Conservation (phyloP, 2,797 vertebrate species). For the Vireo griseus region DNA sequence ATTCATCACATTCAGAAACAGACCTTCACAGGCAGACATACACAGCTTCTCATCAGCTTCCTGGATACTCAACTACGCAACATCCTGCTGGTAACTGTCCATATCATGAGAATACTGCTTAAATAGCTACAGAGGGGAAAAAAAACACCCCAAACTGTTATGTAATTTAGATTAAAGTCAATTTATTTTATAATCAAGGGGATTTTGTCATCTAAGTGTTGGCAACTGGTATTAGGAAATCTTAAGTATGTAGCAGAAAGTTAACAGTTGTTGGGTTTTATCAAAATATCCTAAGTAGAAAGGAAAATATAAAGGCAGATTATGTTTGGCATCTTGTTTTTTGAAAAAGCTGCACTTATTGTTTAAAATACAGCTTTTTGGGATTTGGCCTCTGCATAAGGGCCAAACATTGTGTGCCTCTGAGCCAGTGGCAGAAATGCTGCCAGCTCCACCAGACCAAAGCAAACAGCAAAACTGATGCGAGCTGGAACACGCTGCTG, state of each 20-base stretch:
- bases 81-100: constrained; percentile 84
- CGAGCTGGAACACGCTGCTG: neutral
- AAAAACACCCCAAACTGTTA: neutral
- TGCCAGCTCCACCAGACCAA: neutral
- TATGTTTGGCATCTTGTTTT: neutral
- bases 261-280: neutral
- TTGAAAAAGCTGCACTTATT: neutral
- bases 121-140: neutral
- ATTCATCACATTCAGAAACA: constrained; percentile 85
- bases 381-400: neutral
- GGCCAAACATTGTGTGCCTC: fast-evolving
- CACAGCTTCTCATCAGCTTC: constrained; percentile 86
- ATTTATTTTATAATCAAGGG: neutral
- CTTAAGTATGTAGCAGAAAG: neutral
- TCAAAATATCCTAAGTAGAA: neutral
- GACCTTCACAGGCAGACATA: constrained; percentile 93
- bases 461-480: neutral
- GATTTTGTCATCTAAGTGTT: neutral
- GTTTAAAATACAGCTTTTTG: neutral
- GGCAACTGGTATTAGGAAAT: neutral
- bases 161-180: neutral
- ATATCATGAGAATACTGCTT: neutral
- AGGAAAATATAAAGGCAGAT: neutral
- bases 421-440: neutral
- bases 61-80: constrained; percentile 87